Evolutionary conservation across 1,140 invertebrate genomes (phyloP).

Genomic region (Zaprionus nigranus): DNA sequence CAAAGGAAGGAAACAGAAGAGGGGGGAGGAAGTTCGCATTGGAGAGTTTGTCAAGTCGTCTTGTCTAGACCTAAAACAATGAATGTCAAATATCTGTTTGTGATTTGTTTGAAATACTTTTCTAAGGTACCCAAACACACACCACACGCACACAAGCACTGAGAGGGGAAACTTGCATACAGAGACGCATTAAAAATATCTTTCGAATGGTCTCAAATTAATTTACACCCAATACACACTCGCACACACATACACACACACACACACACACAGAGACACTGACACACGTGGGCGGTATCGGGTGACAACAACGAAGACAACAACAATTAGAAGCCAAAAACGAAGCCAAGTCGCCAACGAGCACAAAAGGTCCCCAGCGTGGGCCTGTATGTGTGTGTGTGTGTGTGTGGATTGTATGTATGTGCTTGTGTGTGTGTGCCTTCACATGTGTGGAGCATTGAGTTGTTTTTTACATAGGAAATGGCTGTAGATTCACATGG

Average conservation of each 20-base stretch:
- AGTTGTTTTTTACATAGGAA: slow-evolving; percentile 30
- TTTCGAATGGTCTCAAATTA: slow-evolving; percentile 72
- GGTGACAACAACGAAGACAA: slow-evolving; percentile 54
- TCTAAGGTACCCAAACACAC: slow-evolving; percentile 33
- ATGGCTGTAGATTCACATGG: slow-evolving; percentile 41
- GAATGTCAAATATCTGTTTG: slow-evolving; percentile 78
- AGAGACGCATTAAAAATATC: slow-evolving; percentile 66
- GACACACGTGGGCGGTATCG: slow-evolving; percentile 43
- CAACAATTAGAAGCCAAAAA: slow-evolving; percentile 73
- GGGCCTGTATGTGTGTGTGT: slow-evolving; percentile 16
- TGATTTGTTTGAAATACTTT: slow-evolving; percentile 82
- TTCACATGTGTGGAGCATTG: slow-evolving; percentile 24
- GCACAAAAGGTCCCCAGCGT: slow-evolving; percentile 47
- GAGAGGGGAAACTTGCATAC: slow-evolving; percentile 7
- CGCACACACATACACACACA: slow-evolving; percentile 26
- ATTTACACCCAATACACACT: slow-evolving; percentile 72
- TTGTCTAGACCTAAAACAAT: slow-evolving; percentile 78
- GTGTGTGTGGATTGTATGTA: not conserved
- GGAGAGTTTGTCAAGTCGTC: slow-evolving; percentile 46
- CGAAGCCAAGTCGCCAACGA: slow-evolving; percentile 50
- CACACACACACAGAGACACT: slow-evolving; percentile 23
- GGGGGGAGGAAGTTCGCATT: not conserved
- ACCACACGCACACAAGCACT: not conserved
- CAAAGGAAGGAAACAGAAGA: not conserved
- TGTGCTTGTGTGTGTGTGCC: slow-evolving; percentile 18